Evolutionary conservation across 2,113 vertebrate species (phyloP).

Genomic region (Paedocypris sp.): DNA sequence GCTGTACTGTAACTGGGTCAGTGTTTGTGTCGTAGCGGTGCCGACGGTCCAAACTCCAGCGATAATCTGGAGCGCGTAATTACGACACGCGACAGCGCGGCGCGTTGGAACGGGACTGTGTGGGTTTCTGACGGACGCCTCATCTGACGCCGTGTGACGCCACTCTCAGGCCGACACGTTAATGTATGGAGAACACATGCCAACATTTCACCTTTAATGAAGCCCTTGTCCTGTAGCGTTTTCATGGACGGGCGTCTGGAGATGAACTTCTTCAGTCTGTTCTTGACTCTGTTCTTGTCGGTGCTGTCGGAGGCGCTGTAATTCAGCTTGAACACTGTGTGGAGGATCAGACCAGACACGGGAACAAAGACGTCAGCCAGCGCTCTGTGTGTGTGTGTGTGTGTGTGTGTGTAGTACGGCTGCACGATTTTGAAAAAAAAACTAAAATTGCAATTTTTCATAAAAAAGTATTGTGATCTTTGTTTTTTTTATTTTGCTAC

Average conservation of each 20-base stretch:
- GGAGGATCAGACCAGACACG: slow-evolving; percentile 13
- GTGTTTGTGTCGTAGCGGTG: slow-evolving; percentile 3
- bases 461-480: too few relatives aligned
- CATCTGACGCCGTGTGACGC: too few relatives aligned
- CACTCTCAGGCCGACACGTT: neutral
- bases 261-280: slow-evolving; percentile 84
- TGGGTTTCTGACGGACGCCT: too few relatives aligned
- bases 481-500: too few relatives aligned
- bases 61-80: slow-evolving; percentile 14
- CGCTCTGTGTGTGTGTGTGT: slow-evolving; percentile 4
- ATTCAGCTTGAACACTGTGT: slow-evolving; percentile 72
- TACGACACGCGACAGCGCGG: too few relatives aligned
- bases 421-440: too few relatives aligned
- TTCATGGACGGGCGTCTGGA: slow-evolving; percentile 77
- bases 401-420: too few relatives aligned
- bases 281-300: slow-evolving; percentile 75
- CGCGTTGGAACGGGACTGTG: too few relatives aligned
- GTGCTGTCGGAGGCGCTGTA: slow-evolving; percentile 75
- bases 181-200: neutral
- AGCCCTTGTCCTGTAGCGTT: slow-evolving; percentile 78
- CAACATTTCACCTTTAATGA: slow-evolving; percentile 71
- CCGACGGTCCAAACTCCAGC: too few relatives aligned
- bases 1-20: slow-evolving; percentile 4
- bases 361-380: slow-evolving; percentile 15
- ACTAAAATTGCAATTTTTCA: too few relatives aligned